Percentiles rank a stretch among this genome's conserved stretches.
Conservation (phyloP, 2,797 vertebrate genomes). For the Cynopterus sphinx region DNA sequence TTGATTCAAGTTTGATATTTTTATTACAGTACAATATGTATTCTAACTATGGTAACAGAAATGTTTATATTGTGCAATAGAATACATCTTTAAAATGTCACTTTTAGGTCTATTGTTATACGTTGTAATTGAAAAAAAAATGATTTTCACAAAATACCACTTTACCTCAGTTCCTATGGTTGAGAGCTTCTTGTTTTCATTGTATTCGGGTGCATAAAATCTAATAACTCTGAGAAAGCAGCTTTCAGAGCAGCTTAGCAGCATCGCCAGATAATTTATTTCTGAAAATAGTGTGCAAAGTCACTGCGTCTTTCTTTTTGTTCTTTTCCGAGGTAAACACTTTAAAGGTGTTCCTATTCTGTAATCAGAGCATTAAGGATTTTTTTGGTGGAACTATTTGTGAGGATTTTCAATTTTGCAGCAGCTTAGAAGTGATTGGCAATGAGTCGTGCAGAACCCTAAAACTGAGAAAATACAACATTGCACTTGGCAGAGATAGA, state of each 20-base stretch:
- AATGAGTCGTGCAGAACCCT: not conserved
- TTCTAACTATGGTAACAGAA: not conserved
- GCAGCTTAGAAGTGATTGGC: not conserved
- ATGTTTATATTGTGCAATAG: not conserved
- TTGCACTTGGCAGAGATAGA: constrained; percentile 23
- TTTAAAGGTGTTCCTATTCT: constrained; percentile 23
- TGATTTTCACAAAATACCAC: constrained; percentile 1
- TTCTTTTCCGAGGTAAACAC: constrained; percentile 27
- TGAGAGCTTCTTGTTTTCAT: not conserved
- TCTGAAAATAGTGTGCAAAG: constrained; percentile 37
- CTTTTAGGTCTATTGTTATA: not conserved
- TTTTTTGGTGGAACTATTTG: not conserved
- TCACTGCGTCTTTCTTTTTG: not conserved
- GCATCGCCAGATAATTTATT: constrained; percentile 12
- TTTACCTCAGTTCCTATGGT: not conserved
- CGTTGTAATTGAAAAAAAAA: not conserved
- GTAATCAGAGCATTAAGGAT: constrained; percentile 27
- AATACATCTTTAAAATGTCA: constrained; percentile 9
- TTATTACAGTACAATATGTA: not conserved
- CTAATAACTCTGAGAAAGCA: constrained; percentile 28
- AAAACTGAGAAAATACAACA: not conserved
- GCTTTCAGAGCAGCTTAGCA: constrained; percentile 1
- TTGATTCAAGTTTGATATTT: constrained; percentile 17
- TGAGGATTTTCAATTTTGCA: constrained; percentile 42
- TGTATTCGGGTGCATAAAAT: not conserved